A percentile compares a stretch with the other conserved stretches of the same genome.
phyloP scores from a whole-genome alignment of 1,140 invertebrate species.

The Gonatopus flavifemur region DNA sequence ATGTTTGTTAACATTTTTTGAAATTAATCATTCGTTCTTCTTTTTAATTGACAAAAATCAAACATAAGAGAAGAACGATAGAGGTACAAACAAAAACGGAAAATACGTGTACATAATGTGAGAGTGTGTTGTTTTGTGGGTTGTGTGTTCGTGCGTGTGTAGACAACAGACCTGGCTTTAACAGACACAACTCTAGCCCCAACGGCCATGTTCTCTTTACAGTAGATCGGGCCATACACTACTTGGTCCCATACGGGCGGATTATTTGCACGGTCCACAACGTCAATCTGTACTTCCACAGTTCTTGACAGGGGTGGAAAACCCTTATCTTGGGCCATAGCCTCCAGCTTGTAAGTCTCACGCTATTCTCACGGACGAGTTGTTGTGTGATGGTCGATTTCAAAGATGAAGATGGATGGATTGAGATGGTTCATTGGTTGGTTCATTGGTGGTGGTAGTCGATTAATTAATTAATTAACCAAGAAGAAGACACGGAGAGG shows the following conservation, averaged over 20 bases:
- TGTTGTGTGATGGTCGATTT: constrained; percentile 19
- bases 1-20: too few relatives aligned
- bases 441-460: too few relatives aligned
- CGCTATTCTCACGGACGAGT: constrained; percentile 70
- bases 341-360: constrained; percentile 95
- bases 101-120: constrained; percentile 53
- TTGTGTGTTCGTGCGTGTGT: too few relatives aligned
- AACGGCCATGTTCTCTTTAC: constrained; percentile 95
- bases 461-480: too few relatives aligned
- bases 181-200: constrained; percentile 95
- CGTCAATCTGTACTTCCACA: constrained; percentile 96
- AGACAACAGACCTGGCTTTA: constrained; percentile 97
- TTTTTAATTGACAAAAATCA: constrained; percentile 9
- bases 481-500: too few relatives aligned
- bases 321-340: constrained; percentile 95
- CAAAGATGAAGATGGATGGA: background rate
- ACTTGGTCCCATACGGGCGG: constrained; percentile 95
- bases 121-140: too few relatives aligned
- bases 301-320: constrained; percentile 89
- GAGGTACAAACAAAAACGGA: constrained; percentile 20
- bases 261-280: constrained; percentile 96
- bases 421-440: too few relatives aligned
- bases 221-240: constrained; percentile 93
- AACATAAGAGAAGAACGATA: constrained; percentile 12
- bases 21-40: too few relatives aligned